These are phyloP conservation scores for Tapirus indicus DNA, from an alignment of 2,797 vertebrate genomes.

Conservation along the genomic window DNA sequence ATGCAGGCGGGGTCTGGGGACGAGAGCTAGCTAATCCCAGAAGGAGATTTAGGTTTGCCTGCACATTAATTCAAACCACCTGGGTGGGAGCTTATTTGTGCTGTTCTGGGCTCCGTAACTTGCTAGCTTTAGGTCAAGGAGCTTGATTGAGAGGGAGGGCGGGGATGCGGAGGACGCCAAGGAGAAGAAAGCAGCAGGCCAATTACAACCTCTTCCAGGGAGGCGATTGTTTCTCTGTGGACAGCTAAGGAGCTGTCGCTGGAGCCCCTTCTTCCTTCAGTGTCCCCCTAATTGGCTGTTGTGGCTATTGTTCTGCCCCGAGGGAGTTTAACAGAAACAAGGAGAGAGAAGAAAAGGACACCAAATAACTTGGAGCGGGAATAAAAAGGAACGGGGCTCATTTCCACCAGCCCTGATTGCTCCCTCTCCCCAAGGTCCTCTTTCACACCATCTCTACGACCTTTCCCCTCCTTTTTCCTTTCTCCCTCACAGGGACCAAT, in stretches of 20 bases:
- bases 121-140: background rate
- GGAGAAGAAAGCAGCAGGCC: background rate
- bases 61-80: conserved; percentile 55
- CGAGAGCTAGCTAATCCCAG: background rate
- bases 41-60: conserved; percentile 31
- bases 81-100: conserved; percentile 22
- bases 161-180: background rate
- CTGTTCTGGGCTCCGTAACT: background rate
- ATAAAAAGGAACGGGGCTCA: conserved; percentile 55
- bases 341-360: conserved; percentile 46
- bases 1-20: background rate
- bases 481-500: conserved; percentile 67
- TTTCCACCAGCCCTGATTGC: conserved; percentile 38
- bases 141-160: conserved; percentile 25
- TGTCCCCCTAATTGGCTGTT: conserved; percentile 73
- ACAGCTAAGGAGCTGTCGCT: background rate
- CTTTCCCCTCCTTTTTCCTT: conserved; percentile 37
- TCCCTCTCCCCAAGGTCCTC: conserved; percentile 7
- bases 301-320: conserved; percentile 64
- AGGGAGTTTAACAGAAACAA: conserved; percentile 54
- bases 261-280: conserved; percentile 9
- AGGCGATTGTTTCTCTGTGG: background rate
- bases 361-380: conserved; percentile 19
- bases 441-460: conserved; percentile 17
- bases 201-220: conserved; percentile 59